These are phyloP conservation scores for Pipistrellus kuhlii DNA, from an alignment of 2,797 vertebrate species.

Conservation along the genomic window DNA sequence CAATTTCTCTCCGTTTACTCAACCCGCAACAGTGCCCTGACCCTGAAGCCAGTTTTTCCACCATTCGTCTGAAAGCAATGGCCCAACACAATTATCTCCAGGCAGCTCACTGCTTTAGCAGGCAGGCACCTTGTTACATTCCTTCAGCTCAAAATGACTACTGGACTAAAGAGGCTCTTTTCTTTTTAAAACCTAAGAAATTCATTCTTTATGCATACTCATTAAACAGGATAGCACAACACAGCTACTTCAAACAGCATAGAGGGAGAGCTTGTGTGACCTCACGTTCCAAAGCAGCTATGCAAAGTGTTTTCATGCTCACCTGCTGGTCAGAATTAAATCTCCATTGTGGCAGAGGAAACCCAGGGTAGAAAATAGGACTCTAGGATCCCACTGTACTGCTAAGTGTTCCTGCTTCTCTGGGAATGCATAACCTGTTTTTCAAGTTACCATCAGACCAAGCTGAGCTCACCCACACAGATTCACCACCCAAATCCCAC, in stretches of 20 bases:
- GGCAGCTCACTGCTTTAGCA: slow-evolving; percentile 57
- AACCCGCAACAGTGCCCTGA: slow-evolving; percentile 49
- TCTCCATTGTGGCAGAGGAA: not conserved
- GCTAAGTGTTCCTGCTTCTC: not conserved
- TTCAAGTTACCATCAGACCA: not conserved
- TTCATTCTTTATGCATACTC: not conserved
- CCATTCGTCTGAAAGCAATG: slow-evolving; percentile 21
- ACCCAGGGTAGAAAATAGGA: not conserved
- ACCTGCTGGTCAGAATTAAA: slow-evolving; percentile 49
- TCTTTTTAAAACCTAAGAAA: slow-evolving; percentile 61
- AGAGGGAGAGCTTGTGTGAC: not conserved
- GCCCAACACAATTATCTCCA: slow-evolving; percentile 72
- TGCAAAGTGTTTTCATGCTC: slow-evolving; percentile 43
- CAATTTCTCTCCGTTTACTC: slow-evolving; percentile 65
- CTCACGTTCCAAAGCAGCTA: slow-evolving; percentile 41
- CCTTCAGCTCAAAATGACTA: slow-evolving; percentile 53
- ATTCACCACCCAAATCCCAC: accelerated
- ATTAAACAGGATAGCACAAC: slow-evolving; percentile 51
- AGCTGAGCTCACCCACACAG: not conserved
- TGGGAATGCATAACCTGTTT: not conserved
- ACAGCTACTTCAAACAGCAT: slow-evolving; percentile 26
- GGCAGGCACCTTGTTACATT: slow-evolving; percentile 51
- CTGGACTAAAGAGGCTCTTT: slow-evolving; percentile 49
- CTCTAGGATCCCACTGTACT: not conserved
- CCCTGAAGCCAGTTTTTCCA: slow-evolving; percentile 58